Conservation (phyloP, 2,888 invertebrate genomes). For the Rhodophaea formosa region DNA sequence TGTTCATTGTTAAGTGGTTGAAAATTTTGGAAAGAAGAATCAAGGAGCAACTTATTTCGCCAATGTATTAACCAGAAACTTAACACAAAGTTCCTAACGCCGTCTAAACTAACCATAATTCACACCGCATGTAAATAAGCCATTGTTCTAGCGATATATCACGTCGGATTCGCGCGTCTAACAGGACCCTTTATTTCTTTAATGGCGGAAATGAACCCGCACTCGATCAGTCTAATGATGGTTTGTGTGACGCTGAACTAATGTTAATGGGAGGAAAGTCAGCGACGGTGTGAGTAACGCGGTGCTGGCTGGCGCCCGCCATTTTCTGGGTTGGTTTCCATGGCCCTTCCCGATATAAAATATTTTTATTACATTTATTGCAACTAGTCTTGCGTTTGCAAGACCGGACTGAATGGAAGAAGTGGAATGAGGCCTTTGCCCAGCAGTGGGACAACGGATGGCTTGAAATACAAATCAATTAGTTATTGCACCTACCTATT, state of each 20-base stretch:
- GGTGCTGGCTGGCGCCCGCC: not conserved
- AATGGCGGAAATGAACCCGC: slow-evolving; percentile 11
- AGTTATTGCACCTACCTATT: too few relatives aligned
- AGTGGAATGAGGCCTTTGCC: too few relatives aligned
- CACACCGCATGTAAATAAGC: slow-evolving; percentile 30
- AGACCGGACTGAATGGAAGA: too few relatives aligned
- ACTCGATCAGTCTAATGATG: slow-evolving; percentile 20
- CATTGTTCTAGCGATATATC: slow-evolving; percentile 31
- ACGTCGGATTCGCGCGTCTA: slow-evolving; percentile 20
- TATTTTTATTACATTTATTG: too few relatives aligned
- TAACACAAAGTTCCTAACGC: not conserved
- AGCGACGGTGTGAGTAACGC: not conserved
- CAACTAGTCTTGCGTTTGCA: too few relatives aligned
- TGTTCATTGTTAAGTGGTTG: too few relatives aligned
- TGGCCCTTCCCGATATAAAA: not conserved
- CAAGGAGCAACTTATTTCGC: too few relatives aligned
- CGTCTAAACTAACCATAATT: slow-evolving; percentile 27
- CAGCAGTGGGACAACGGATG: too few relatives aligned
- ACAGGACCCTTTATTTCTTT: slow-evolving; percentile 11
- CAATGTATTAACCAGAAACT: too few relatives aligned
- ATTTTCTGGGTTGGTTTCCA: not conserved
- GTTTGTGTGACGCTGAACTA: slow-evolving; percentile 21
- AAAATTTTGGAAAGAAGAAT: too few relatives aligned
- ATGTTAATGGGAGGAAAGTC: slow-evolving; percentile 21
- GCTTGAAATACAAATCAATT: too few relatives aligned